Evolutionary conservation across 1,140 invertebrate species (phyloP), one percentile per base, ranked within the genome.

Genomic region (Pygmarrhopalites habei): DNA sequence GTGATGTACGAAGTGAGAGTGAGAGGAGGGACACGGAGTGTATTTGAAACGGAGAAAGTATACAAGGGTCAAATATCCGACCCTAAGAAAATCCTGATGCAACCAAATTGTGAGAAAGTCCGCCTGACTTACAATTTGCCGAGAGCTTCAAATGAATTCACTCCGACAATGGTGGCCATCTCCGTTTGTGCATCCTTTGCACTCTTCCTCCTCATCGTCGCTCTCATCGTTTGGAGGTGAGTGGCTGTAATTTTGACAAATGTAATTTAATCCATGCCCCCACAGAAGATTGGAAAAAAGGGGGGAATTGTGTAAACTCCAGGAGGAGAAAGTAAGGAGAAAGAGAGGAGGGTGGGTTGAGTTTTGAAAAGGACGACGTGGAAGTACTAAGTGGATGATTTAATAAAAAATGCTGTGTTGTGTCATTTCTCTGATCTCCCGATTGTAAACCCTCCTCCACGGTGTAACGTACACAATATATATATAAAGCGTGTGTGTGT

Each of bases 221-320:
- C 83, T 53, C 83, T 89, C 74, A 77, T 89, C 60, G 74, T 90
- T 28, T 89, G 87, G 86, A 86, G 86, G 86, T 88, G 46, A 35
- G 15, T 5, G 5, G 15, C 15, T 35, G n/a, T n/a, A n/a, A n/a
- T n/a, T n/a, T n/a, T n/a, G n/a, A n/a, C n/a, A n/a, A n/a, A n/a
- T n/a, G n/a, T n/a, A n/a, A n/a, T n/a, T n/a, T n/a, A n/a, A n/a
- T n/a, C n/a, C n/a, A n/a, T n/a, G n/a, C n/a, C n/a, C n/a, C n/a
- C n/a, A n/a, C n/a, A n/a, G n/a, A n/a, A n/a, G n/a, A n/a, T n/a
- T n/a, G n/a, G n/a, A n/a, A n/a, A n/a, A n/a, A n/a, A n/a, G n/a
- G n/a, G n/a, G n/a, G n/a, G n/a, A n/a, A n/a, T n/a, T n/a, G n/a
- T n/a, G n/a, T n/a, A n/a, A n/a, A n/a, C n/a, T n/a, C n/a, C n/a